Percentiles rank a stretch among this genome's conserved stretches.
phyloP scores from a whole-genome alignment of 2,888 invertebrate species.

The Lampropteryx suffumata region DNA sequence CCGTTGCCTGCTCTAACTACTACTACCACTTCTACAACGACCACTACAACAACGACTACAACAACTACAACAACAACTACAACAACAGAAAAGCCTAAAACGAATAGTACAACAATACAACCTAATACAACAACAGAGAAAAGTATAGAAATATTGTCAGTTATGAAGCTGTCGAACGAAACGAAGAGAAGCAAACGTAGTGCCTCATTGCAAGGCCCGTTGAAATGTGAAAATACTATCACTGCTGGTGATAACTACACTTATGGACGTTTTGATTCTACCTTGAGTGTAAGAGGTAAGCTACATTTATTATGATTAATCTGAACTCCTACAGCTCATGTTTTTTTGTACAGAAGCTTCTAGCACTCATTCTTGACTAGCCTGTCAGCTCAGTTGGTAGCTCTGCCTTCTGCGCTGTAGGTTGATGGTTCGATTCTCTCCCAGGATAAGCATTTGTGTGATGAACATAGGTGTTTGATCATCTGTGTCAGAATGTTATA shows the following conservation, averaged over 20 bases:
- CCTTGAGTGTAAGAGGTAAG: slow-evolving; percentile 87
- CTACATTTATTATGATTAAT: no score
- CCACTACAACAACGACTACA: slow-evolving; percentile 69
- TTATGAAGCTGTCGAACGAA: slow-evolving; percentile 2
- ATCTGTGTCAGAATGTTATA: no score
- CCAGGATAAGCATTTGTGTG: no score
- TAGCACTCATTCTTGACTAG: no score
- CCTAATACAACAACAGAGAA: slow-evolving; percentile 18
- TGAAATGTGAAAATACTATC: slow-evolving; percentile 79
- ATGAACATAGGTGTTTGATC: no score
- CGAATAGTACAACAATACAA: slow-evolving; percentile 35
- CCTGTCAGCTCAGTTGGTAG: no score
- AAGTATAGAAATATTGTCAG: not conserved
- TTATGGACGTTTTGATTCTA: slow-evolving; percentile 88
- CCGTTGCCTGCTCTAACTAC: slow-evolving; percentile 80
- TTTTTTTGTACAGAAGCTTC: no score
- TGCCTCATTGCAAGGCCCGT: slow-evolving; percentile 41
- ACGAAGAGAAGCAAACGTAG: slow-evolving; percentile 40
- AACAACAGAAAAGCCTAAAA: slow-evolving; percentile 42
- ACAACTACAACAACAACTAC: slow-evolving; percentile 57
- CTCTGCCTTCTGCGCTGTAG: no score
- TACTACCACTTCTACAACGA: slow-evolving; percentile 69
- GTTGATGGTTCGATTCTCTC: no score
- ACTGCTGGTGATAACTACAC: slow-evolving; percentile 85
- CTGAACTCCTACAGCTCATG: no score